These are phyloP conservation scores for Anaspis maculata DNA, from an alignment of 2,888 invertebrate genomes.

Conservation along the genomic window DNA sequence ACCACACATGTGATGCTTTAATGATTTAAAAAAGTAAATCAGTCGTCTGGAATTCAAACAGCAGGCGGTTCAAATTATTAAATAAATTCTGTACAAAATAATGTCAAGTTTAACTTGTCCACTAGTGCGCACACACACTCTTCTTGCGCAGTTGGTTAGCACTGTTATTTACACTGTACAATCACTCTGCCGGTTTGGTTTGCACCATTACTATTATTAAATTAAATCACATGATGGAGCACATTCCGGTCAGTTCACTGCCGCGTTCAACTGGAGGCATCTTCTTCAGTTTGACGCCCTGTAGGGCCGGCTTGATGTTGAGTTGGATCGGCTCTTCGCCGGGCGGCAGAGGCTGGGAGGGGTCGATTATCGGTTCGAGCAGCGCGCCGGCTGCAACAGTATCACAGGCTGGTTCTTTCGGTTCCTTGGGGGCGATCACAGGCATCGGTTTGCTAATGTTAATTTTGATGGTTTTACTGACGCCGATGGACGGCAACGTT, in stretches of 20 bases:
- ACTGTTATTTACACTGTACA: slow-evolving; percentile 4
- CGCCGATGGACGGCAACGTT: slow-evolving; percentile 35
- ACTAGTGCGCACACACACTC: too few species aligned
- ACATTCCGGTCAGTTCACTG: slow-evolving; percentile 74
- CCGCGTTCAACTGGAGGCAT: slow-evolving; percentile 67
- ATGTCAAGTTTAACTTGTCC: too few species aligned
- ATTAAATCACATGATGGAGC: slow-evolving; percentile 73
- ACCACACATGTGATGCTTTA: too few species aligned
- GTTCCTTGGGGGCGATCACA: slow-evolving; percentile 43
- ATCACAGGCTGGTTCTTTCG: slow-evolving; percentile 27
- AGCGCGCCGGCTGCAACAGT: slow-evolving; percentile 26
- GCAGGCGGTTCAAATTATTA: too few species aligned
- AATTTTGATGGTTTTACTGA: slow-evolving; percentile 62
- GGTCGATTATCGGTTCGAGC: slow-evolving; percentile 28
- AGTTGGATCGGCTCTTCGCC: slow-evolving; percentile 49
- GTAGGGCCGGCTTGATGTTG: slow-evolving; percentile 56
- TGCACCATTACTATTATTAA: too few species aligned
- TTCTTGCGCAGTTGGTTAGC: too few species aligned
- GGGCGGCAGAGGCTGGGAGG: slow-evolving; percentile 49
- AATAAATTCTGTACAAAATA: too few species aligned
- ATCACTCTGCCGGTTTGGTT: too few species aligned
- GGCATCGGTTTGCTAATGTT: slow-evolving; percentile 67
- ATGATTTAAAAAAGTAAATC: too few species aligned
- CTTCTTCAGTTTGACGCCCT: slow-evolving; percentile 58
- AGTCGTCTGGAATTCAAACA: too few species aligned